Evolutionary conservation across 2,797 vertebrate species (phyloP), one percentile per base, ranked within the genome.

Genomic region (Cynodonichthys magdalenae): DNA sequence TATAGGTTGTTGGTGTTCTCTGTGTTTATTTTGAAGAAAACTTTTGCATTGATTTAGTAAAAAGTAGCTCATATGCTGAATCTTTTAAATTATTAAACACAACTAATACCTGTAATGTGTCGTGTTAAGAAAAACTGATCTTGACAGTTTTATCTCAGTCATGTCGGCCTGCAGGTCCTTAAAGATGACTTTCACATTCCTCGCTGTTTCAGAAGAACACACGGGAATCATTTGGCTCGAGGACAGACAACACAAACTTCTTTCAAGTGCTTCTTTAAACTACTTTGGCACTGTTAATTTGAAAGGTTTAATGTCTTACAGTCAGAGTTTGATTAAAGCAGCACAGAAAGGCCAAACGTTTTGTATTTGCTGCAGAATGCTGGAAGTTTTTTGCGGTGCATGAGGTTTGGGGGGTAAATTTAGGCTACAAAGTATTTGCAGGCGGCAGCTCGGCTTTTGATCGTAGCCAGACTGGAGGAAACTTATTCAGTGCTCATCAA

Each of bases 381-480:
- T 81, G 79, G 80, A 86, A 80, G 82, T 78, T 80, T 81, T 64
- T 56, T 63, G 77, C 1, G 80, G 75, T 65, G 51, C 36, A 2
- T 61, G 79, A 69, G 78, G 73, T 75, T 75, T 76, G 54, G 44
- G 66, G 24, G 79, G 5, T 87, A 79, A 71, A 83, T 84, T 81
- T 82, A 84, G 80, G 68, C 67, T 59, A 55, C 63, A 81, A 77
- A 81, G 77, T 39, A 10, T 70, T 36, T 28, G 29, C 60, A 34
- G n/a, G 48, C 71, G 9, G 14, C 19, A 12, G 58, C 27, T 7
- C 51, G 28, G 62, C 48, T 49, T 82, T 66, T 83, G 66, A 85
- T 83, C 71, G 50, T 9, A 64, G 60, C 69, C 77, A 82, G 71
- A 76, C 18, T 71, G 64, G 63, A 60, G 41, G n/a, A n/a, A n/a